Base-by-base conservation (phyloP, 2,888 invertebrate species). In the Drosophila leonis region DNA sequence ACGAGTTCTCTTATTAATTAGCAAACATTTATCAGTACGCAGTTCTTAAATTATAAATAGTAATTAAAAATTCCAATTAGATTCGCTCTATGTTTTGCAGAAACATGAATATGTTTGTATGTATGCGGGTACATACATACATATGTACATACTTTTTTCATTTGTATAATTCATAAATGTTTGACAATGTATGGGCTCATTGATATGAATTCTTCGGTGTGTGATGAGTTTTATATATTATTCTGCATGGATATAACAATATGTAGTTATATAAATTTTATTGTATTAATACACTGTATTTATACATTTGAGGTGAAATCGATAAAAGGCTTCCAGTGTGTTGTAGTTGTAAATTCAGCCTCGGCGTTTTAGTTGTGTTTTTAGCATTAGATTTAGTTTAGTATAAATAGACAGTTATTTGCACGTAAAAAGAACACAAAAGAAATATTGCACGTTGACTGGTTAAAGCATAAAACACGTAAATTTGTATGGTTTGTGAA, bases 241-340 rank as follows among this genome's bases (percentile, higher is more conserved):
- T 27, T 31, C 49, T 35, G 62, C 48, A 57, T 56, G 63, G 24
- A 18, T 57, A 37, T 37, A 27, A 29, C 18, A 39, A n/a, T 51
- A 15, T 13, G 46, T 31, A 56, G 39, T 69, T 69, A 60, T 75
- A 60, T 69, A 59, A 76, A 65, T 24, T 37, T 35, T 35, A 33
- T 35, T 52, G 37, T n/a, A 48, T 59, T 68, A 61, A 63, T 70
- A 62, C 63, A 51, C 18, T 57, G 27, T 49, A 51, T 61, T 72
- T 64, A 63, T 70, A 64, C 63, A 51, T 61, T 59, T 79, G 29
- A 64, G 60, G 72, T 83, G 73, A 72, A 88, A 88, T 88, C 83
- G 88, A 85, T 88, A 73, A 75, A 54, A 55, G 54, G 55, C 55
- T 64, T 35, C 61, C 59, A 65, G 59, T 80, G 71, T 68, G 55